phyloP scores from a whole-genome alignment of 2,888 invertebrate genomes.

The Ganaspis brasiliensis region DNA sequence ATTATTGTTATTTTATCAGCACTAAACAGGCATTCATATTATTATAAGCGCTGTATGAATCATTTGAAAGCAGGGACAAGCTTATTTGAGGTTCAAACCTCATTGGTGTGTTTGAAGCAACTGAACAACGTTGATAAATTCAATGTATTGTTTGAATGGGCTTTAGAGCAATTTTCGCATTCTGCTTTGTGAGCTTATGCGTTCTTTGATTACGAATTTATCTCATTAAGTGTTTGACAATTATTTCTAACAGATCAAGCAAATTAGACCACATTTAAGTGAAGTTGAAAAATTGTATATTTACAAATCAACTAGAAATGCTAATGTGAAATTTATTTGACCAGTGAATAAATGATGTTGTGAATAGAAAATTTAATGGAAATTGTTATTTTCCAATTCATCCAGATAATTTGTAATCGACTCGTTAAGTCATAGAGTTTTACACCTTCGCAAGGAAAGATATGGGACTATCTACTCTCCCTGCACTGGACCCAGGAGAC shows the following conservation, averaged over 20 bases:
- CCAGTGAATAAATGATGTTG: no score
- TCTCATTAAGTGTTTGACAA: constrained; percentile 5
- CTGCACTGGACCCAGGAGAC: background rate
- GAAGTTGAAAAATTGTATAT: background rate
- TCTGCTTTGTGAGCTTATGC: constrained; percentile 46
- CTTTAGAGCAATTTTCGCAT: constrained; percentile 51
- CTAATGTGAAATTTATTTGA: no score
- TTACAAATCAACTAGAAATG: no score
- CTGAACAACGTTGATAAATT: constrained; percentile 50
- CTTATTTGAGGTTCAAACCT: background rate
- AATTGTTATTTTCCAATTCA: no score
- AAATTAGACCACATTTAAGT: background rate
- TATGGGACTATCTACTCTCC: background rate
- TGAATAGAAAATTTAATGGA: no score
- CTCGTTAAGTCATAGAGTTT: background rate
- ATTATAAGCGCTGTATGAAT: background rate
- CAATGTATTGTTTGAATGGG: constrained; percentile 48
- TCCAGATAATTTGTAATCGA: background rate
- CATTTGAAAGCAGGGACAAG: background rate
- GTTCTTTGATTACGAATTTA: background rate
- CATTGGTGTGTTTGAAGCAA: background rate
- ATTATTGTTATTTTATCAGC: constrained; percentile 5
- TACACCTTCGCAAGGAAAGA: background rate
- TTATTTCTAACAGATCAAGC: background rate
- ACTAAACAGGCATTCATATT: background rate